Evolutionary conservation across 2,113 vertebrate species (phyloP).

Genomic region (Manacus vitellinus): DNA sequence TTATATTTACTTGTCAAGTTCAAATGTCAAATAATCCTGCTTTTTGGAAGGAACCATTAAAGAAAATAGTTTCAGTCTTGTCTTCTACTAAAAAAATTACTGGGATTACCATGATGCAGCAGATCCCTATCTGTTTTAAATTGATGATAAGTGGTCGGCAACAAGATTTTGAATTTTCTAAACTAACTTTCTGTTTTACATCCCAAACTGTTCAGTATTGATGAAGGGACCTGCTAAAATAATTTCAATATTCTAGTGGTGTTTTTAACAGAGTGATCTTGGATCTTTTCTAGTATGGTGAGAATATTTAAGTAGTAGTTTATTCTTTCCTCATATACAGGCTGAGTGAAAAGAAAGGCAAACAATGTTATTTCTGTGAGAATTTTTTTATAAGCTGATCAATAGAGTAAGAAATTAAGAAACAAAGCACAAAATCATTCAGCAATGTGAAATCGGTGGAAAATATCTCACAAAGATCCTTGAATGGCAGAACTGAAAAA

Average conservation of each 20-base stretch:
- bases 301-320: background rate
- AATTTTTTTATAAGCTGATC: background rate
- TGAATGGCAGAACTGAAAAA: background rate
- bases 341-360: background rate
- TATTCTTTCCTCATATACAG: background rate
- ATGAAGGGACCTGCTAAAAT: background rate
- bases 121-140: background rate
- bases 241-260: background rate
- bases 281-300: background rate
- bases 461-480: background rate
- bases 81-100: background rate
- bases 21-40: background rate
- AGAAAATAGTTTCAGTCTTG: background rate
- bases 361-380: background rate
- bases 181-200: background rate
- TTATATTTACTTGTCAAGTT: background rate
- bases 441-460: background rate
- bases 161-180: background rate
- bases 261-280: background rate
- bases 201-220: background rate
- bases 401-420: background rate
- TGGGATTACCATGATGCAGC: background rate
- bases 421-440: background rate
- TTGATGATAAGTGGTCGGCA: background rate
- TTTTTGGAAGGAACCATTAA: background rate